Evolutionary conservation across 2,888 invertebrate species (phyloP), one percentile per base, ranked within the genome.

Genomic region (Polymixis flavicincta): DNA sequence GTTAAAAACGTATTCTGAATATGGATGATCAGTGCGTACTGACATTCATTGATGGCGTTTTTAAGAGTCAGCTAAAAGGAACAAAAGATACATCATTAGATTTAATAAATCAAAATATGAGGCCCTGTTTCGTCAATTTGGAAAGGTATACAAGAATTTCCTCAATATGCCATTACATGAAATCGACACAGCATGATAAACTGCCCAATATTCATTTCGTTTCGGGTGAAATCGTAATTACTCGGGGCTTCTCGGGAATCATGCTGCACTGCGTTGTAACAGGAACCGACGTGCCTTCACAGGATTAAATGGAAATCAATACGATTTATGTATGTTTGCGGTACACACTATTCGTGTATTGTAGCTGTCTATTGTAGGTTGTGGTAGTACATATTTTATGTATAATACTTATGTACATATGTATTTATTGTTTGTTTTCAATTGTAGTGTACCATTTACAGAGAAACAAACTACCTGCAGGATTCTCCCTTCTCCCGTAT

Each of bases 191-290:
- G 9, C 22, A 14, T 52, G 17, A 48, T 37, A 37, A 17, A 65
- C 45, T 54, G 14, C 1, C 13, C 7, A 25, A 8, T 25, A 45
- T 45, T 52, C 45, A n/a, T n/a, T n/a, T n/a, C n/a, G 37, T 42
- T 66, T 64, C 63, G 71, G 77, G 37, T 45, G 66, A 63, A 71
- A 17, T 67, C 83, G 70, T 54, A 25, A 64, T 82, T 67, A 63
- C 48, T 76, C 67, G 61, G 52, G n/a, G 45, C 14, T 61, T 55
- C 28, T 42, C 61, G 63, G 42, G 1, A 55, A 48, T 14, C 14
- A 25, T 72, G 45, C 50, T 71, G 55, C 50, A 79, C 22, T 61
- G 64, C 14, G 52, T 25, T 48, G 45, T 22, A 48, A 77, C 32
- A 32, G 60, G 42, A 52, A 22, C 22, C 22, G 71, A 37, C 25